Evolutionary conservation across 2,113 vertebrate species (phyloP).

Genomic region (Thalassarche chlororhynchos): DNA sequence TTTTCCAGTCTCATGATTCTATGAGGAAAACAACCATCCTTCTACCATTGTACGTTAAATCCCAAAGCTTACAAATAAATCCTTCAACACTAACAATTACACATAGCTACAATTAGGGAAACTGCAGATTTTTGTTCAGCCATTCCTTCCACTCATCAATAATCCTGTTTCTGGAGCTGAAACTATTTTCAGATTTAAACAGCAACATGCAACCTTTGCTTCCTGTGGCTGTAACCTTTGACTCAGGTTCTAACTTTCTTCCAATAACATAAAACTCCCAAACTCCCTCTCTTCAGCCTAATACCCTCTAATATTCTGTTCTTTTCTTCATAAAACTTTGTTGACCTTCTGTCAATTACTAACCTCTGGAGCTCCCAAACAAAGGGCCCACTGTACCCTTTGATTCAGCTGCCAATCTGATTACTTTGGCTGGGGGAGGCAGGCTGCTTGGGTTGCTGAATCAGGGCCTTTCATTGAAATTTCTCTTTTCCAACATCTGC

Average conservation of each 20-base stretch:
- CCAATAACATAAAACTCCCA: conserved; percentile 22
- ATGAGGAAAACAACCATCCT: not conserved
- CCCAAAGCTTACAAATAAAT: not conserved
- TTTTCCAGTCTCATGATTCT: not conserved
- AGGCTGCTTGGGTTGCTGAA: conserved; percentile 71
- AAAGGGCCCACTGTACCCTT: conserved; percentile 76
- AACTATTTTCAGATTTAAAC: conserved; percentile 16
- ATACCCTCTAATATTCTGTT: conserved; percentile 51
- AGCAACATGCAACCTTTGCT: not conserved
- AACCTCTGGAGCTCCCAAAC: conserved; percentile 63
- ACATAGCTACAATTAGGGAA: not conserved
- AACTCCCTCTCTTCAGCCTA: conserved; percentile 24
- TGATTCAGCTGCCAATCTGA: conserved; percentile 78
- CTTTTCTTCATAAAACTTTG: conserved; percentile 69
- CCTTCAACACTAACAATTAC: not conserved
- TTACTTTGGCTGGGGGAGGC: conserved; percentile 76
- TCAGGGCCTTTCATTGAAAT: conserved; percentile 77
- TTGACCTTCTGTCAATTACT: conserved; percentile 64
- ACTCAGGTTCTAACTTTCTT: conserved; percentile 8
- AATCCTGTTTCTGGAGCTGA: not conserved
- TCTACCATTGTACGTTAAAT: not conserved
- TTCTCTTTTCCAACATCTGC: conserved; percentile 67
- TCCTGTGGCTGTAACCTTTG: not conserved
- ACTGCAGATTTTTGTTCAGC: not conserved
- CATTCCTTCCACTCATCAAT: not conserved